Conservation (phyloP, 2,797 vertebrate species). For the Bothrops alternatus region DNA sequence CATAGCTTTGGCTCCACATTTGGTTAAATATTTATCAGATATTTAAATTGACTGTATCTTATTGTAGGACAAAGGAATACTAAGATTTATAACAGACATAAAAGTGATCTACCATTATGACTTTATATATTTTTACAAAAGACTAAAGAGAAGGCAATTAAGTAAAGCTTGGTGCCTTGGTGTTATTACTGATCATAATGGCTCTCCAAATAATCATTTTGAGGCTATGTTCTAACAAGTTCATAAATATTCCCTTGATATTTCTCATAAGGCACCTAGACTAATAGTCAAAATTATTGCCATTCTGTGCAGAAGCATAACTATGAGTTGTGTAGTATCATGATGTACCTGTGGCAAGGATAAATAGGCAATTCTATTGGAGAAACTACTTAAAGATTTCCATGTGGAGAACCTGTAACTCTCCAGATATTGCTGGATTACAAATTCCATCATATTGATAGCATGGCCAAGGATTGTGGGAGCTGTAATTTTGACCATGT, state of each 20-base stretch:
- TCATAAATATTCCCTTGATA: background rate
- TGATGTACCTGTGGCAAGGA: background rate
- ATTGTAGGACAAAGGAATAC: slow-evolving; percentile 4
- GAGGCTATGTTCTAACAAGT: fast-evolving
- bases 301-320: background rate
- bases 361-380: background rate
- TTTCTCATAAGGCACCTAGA: background rate
- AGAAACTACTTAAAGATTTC: background rate
- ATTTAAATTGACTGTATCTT: slow-evolving; percentile 23
- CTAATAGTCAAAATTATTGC: background rate
- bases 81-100: background rate
- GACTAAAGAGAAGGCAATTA: fast-evolving
- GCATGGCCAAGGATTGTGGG: background rate
- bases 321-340: background rate
- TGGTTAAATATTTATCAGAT: slow-evolving; percentile 10
- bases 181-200: background rate
- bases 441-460: background rate
- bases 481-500: background rate
- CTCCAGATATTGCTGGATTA: background rate
- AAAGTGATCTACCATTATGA: background rate
- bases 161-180: background rate
- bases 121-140: background rate
- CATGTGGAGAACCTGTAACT: background rate
- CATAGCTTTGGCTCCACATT: slow-evolving; percentile 3
- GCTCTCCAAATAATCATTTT: background rate